A percentile compares a stretch with the other conserved stretches of the same genome.
Conservation (phyloP, 2,797 vertebrate species). For the Sebastes vulpes region DNA sequence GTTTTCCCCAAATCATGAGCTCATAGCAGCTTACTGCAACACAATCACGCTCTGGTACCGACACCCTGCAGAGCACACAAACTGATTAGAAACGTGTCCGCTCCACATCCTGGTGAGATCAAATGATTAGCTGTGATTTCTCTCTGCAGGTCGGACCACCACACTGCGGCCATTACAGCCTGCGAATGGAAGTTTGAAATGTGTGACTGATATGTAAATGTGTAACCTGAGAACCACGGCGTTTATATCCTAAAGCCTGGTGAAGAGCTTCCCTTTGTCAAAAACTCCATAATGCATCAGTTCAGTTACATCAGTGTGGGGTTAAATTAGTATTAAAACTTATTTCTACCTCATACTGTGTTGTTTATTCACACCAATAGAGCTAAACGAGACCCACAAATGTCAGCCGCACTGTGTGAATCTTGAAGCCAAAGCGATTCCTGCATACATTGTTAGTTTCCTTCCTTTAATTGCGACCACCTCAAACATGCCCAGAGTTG, state of each 20-base stretch:
- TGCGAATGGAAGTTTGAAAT: slow-evolving; percentile 11
- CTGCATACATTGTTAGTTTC: background rate
- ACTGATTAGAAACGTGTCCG: slow-evolving; percentile 25
- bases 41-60: background rate
- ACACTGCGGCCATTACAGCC: background rate
- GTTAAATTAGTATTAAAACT: background rate
- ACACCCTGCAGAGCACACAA: slow-evolving; percentile 5
- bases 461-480: background rate
- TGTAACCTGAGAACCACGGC: background rate
- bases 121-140: slow-evolving; percentile 27
- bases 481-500: background rate
- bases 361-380: slow-evolving; percentile 13
- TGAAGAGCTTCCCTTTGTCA: background rate
- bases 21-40: background rate
- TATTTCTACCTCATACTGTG: background rate
- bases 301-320: background rate
- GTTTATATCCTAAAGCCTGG: background rate
- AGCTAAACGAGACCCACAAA: slow-evolving; percentile 15
- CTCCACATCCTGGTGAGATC: slow-evolving; percentile 1
- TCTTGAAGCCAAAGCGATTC: background rate
- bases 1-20: background rate
- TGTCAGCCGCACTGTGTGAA: slow-evolving; percentile 22
- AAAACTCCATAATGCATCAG: background rate
- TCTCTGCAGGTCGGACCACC: background rate
- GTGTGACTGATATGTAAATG: slow-evolving; percentile 22